phyloP scores from a whole-genome alignment of 2,888 invertebrate species.

The Dryocosmus kuriphilus region DNA sequence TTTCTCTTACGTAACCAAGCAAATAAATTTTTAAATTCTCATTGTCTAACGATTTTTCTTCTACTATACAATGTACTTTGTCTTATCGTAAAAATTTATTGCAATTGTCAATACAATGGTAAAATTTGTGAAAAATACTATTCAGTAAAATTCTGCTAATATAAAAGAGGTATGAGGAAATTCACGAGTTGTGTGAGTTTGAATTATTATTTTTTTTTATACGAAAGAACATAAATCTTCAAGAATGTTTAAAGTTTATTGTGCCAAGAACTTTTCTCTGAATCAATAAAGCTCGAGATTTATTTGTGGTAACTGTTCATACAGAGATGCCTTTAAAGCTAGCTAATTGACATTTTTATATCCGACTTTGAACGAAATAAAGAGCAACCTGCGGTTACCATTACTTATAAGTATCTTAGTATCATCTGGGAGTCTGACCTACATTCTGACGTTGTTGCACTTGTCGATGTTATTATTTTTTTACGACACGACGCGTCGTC shows the following conservation, averaged over 20 bases:
- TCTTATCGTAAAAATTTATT: background rate
- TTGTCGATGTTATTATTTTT: constrained; percentile 54
- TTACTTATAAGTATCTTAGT: constrained; percentile 20
- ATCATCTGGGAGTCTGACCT: constrained; percentile 20
- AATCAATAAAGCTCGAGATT: background rate
- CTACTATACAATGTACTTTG: background rate
- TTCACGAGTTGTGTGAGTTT: no score
- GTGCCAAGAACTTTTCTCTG: background rate
- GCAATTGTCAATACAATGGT: background rate
- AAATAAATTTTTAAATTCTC: background rate
- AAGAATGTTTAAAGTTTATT: background rate
- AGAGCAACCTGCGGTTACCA: constrained; percentile 12
- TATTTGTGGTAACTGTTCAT: constrained; percentile 8
- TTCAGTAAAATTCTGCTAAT: background rate
- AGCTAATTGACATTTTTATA: constrained; percentile 22
- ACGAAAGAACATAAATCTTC: background rate
- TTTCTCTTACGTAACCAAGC: constrained; percentile 7
- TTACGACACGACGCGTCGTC: constrained; percentile 45
- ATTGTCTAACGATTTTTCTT: background rate
- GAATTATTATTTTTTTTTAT: no score
- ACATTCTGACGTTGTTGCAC: constrained; percentile 38
- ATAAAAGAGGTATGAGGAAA: background rate
- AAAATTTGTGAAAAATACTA: background rate
- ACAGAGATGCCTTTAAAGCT: background rate
- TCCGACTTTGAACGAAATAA: constrained; percentile 8